Conservation (phyloP, 64 coral and sea anemone genomes). For the Orbicella faveolata region DNA sequence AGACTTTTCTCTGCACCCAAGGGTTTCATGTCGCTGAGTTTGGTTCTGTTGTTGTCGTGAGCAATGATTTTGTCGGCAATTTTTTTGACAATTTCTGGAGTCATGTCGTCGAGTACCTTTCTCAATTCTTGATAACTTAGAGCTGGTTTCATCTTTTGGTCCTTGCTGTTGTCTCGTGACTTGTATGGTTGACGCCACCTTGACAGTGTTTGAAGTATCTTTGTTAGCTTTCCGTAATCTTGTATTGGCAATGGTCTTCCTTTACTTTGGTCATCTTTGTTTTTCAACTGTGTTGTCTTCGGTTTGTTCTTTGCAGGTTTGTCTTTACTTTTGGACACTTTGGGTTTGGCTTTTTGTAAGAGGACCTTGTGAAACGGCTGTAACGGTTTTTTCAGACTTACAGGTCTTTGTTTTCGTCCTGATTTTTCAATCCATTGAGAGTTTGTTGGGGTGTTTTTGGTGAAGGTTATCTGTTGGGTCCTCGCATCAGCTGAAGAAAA, state of each 20-base stretch:
- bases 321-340: background rate
- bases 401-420: background rate
- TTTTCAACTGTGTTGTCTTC: background rate
- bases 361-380: background rate
- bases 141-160: background rate
- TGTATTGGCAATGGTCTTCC: background rate
- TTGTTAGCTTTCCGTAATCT: constrained; percentile 19
- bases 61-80: constrained; percentile 35
- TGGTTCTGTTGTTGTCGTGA: constrained; percentile 26
- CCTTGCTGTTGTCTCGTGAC: background rate
- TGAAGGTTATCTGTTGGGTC: constrained; percentile 24
- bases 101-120: constrained; percentile 30
- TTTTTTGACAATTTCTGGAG: constrained; percentile 31
- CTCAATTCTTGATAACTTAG: constrained; percentile 25
- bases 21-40: constrained; percentile 19
- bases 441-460: background rate
- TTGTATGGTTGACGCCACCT: constrained; percentile 14
- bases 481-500: background rate
- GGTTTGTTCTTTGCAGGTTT: background rate
- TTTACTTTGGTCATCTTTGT: background rate
- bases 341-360: background rate
- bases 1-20: constrained; percentile 6
- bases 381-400: background rate
- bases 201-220: constrained; percentile 28
- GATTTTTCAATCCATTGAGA: background rate